Percentiles rank a stretch among this genome's conserved stretches.
phyloP scores from a whole-genome alignment of 92 coral and sea anemone species.

The Diadumene lineata region DNA sequence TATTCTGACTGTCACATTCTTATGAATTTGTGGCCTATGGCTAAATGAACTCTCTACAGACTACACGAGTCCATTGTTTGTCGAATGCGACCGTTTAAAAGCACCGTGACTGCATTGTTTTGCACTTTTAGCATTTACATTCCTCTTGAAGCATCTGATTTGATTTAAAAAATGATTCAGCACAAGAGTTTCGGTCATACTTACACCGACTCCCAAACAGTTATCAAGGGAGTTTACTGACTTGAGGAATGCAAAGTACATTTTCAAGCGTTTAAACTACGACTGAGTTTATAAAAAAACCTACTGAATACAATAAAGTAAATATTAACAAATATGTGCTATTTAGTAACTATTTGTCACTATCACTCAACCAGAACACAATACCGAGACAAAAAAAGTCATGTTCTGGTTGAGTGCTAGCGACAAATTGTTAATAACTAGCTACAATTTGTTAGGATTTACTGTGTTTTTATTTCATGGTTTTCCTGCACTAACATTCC shows the following conservation, averaged over 20 bases:
- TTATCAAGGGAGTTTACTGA: slow-evolving; percentile 16
- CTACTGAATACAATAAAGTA: neutral
- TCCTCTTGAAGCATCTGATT: neutral
- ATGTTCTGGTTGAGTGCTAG: no score
- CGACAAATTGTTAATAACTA: no score
- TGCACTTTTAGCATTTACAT: slow-evolving; percentile 7
- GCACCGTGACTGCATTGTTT: neutral
- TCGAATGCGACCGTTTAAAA: slow-evolving; percentile 2
- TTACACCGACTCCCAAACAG: neutral
- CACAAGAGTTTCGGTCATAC: slow-evolving; percentile 20
- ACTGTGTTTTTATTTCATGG: no score
- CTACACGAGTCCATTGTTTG: slow-evolving; percentile 1
- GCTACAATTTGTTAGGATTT: no score
- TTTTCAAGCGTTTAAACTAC: slow-evolving; percentile 16
- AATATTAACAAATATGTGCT: no score
- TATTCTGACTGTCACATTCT: neutral
- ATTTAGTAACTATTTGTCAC: no score
- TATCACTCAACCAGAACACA: no score
- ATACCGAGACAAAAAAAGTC: no score
- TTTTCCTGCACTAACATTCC: no score
- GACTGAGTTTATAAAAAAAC: neutral
- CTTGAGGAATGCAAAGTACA: slow-evolving; percentile 12
- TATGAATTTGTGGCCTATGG: slow-evolving; percentile 1
- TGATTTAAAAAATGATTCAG: neutral
- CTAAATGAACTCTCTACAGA: slow-evolving; percentile 5